These are phyloP conservation scores for Neoscelio sp. DNA, from an alignment of 2,888 invertebrate species.

Conservation along the genomic window DNA sequence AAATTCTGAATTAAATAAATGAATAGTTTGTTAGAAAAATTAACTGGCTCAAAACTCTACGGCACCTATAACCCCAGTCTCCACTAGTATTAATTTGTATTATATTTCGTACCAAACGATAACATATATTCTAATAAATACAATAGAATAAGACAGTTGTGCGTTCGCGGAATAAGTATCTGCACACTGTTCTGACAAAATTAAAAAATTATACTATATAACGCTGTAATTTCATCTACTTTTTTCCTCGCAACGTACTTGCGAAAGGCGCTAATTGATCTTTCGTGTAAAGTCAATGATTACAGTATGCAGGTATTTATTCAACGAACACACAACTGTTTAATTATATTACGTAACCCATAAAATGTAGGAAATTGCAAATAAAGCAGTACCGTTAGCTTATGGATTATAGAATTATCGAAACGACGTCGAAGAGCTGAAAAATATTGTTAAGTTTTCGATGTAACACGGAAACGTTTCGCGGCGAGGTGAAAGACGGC, in stretches of 20 bases:
- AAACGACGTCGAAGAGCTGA: conserved; percentile 31
- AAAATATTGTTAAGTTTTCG: conserved; percentile 51
- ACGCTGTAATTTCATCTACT: not conserved
- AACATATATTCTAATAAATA: too few species aligned
- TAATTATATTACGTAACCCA: conserved; percentile 46
- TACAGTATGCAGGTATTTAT: conserved; percentile 42
- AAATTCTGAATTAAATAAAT: too few species aligned
- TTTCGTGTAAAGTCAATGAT: conserved; percentile 47
- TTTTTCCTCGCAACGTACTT: not conserved
- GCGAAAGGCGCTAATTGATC: conserved; percentile 48
- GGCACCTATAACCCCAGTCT: too few species aligned
- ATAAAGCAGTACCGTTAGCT: conserved; percentile 46
- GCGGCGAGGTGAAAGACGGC: conserved; percentile 41
- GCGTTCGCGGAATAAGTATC: too few species aligned
- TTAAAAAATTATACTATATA: not conserved
- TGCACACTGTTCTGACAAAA: too few species aligned
- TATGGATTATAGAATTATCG: conserved; percentile 56
- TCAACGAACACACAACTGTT: conserved; percentile 32
- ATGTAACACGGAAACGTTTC: conserved; percentile 75
- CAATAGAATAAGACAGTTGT: too few species aligned
- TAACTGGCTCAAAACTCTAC: too few species aligned
- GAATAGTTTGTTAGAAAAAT: too few species aligned
- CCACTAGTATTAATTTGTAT: too few species aligned
- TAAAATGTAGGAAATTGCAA: conserved; percentile 19
- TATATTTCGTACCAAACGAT: too few species aligned